Base-by-base conservation (phyloP, 2,797 vertebrate species). In the Alca torda region DNA sequence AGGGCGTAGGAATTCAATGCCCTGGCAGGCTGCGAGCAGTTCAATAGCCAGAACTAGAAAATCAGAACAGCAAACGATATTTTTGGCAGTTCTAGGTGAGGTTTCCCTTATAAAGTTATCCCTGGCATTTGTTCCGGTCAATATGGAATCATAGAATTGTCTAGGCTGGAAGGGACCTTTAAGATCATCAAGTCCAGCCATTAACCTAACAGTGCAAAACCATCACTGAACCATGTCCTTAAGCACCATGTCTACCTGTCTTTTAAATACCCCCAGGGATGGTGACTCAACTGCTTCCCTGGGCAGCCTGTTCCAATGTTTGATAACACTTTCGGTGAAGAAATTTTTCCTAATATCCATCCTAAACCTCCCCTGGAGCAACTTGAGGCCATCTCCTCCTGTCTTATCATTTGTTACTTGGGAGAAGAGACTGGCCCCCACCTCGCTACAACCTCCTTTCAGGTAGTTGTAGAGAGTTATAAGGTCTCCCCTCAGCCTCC, bases 1-100 rank as follows among this genome's bases (percentile, higher is more conserved):
- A 60, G 99, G 99, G 84, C 99, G 99, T 77, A 99, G 98, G 96
- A 99, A 99, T 98, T 99, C 99, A 10, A 99, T 99, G 77, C 99
- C 99, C 98, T 99, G 99, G 97, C 99, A 99, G 94, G 99, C 99
- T 0, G 99, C 99, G 1, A 99, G 97, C 50, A 99, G 98, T 97
- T 99, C 99, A 26, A 99, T 99, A 46, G 99, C 99, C 91, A 99
- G 97, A 85, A 99, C 99, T 99, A 63, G 84, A 83, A 93, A 95
- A 63, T 85, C 74, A 95, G 83, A 69, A 43, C 23, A 69, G 74
- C 7, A 0, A 31, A 39, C 7, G 13, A 21, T 50, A 41, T 20
- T 59, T 61, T 54, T 0, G 3, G 64, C 20, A 70, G 53, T 74
- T 80, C 48, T 35, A 74, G 68, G 73, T 0, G 1, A 79, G 23